Percentiles rank a stretch among this genome's conserved stretches.
Evolutionary conservation across 2,888 invertebrate genomes (phyloP).

Genomic region (Melanotus villosus): DNA sequence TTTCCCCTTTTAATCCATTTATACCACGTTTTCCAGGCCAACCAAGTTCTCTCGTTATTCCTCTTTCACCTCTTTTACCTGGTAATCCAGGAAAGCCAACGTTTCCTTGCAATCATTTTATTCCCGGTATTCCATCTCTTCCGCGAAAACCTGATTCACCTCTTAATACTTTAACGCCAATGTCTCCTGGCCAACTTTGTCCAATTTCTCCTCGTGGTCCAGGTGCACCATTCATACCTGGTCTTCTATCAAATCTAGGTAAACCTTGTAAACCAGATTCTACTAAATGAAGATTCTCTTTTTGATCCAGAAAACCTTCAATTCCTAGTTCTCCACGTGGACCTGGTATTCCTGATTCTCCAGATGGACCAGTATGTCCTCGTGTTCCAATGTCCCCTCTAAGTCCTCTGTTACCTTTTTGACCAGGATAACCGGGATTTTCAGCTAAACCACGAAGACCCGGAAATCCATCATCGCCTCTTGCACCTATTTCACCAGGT

Average conservation of each 20-base stretch:
- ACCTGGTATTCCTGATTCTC: slow-evolving; percentile 68
- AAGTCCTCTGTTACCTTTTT: slow-evolving; percentile 70
- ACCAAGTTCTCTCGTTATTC: slow-evolving; percentile 67
- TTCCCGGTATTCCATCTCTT: slow-evolving; percentile 53
- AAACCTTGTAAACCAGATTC: slow-evolving; percentile 69
- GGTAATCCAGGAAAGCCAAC: slow-evolving; percentile 54
- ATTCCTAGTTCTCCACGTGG: slow-evolving; percentile 66
- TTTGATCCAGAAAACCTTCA: slow-evolving; percentile 62
- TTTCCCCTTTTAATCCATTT: slow-evolving; percentile 70
- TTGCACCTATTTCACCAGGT: slow-evolving; percentile 46
- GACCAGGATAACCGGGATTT: slow-evolving; percentile 66
- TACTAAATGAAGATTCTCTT: slow-evolving; percentile 74
- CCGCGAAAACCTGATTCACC: slow-evolving; percentile 57
- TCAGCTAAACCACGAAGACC: slow-evolving; percentile 66
- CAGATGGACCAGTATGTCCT: slow-evolving; percentile 60
- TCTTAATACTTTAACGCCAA: slow-evolving; percentile 66
- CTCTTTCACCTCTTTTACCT: slow-evolving; percentile 73
- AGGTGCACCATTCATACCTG: slow-evolving; percentile 69
- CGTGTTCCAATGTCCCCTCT: slow-evolving; percentile 65
- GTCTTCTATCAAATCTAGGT: slow-evolving; percentile 69
- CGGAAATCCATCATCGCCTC: slow-evolving; percentile 46
- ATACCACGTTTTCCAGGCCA: slow-evolving; percentile 49
- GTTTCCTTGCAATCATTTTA: slow-evolving; percentile 51
- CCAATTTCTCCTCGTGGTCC: slow-evolving; percentile 50
- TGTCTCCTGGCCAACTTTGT: slow-evolving; percentile 60